A percentile compares a stretch with the other conserved stretches of the same genome.
Conservation (phyloP, 2,113 vertebrate species). For the Cebus imitator region DNA sequence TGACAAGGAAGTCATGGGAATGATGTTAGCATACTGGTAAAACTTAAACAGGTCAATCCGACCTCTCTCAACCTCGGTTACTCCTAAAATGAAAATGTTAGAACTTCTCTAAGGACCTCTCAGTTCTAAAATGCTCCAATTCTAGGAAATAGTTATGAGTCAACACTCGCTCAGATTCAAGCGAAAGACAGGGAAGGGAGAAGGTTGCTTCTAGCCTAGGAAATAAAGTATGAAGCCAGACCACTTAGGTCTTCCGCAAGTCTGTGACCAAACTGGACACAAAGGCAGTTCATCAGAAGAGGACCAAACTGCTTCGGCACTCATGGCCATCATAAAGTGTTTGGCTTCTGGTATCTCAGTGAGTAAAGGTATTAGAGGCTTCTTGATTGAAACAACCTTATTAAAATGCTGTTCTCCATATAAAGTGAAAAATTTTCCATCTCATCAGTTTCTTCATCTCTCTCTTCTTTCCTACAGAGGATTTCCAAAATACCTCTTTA, state of each 20-base stretch:
- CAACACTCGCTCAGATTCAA: background rate
- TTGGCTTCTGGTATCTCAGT: background rate
- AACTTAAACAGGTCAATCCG: background rate
- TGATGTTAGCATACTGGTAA: background rate
- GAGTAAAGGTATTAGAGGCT: background rate
- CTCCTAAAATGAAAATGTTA: background rate
- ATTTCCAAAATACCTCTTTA: background rate
- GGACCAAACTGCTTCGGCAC: background rate
- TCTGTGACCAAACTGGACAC: no score
- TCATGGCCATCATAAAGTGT: background rate
- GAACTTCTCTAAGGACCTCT: background rate
- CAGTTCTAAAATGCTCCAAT: background rate
- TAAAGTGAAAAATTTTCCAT: background rate
- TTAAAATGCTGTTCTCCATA: background rate
- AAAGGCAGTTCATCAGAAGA: background rate
- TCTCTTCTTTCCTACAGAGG: constrained; percentile 39
- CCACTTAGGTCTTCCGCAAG: background rate
- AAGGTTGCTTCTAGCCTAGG: background rate
- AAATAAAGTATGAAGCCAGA: background rate
- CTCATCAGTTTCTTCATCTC: background rate
- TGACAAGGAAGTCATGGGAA: background rate
- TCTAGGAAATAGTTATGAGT: background rate
- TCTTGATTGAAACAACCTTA: background rate
- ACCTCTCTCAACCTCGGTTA: background rate
- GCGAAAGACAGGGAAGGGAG: background rate